These are phyloP conservation scores for Zele albiditarsus DNA, from an alignment of 2,888 invertebrate genomes.

Conservation along the genomic window DNA sequence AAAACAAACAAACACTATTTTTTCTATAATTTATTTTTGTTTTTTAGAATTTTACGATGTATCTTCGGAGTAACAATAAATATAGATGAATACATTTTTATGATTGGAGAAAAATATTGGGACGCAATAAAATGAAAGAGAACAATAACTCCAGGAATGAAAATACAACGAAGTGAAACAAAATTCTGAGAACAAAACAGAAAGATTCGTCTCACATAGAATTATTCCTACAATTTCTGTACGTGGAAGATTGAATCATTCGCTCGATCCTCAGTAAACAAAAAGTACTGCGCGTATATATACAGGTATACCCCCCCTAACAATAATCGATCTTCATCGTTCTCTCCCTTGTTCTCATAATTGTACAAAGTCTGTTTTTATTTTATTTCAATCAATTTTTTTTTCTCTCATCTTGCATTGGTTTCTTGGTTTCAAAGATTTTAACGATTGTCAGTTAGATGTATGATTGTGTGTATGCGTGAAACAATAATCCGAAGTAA, in stretches of 20 bases:
- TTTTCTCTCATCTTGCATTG: background rate
- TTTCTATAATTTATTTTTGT: no score
- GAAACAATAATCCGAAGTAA: no score
- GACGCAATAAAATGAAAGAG: background rate
- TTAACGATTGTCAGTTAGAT: background rate
- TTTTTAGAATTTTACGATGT: no score
- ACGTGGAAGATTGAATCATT: background rate
- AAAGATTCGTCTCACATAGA: background rate
- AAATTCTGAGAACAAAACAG: background rate
- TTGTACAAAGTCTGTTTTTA: background rate
- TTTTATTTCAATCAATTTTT: background rate
- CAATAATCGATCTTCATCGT: background rate
- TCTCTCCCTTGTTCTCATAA: background rate
- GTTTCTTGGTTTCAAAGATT: background rate
- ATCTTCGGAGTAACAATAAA: no score
- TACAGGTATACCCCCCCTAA: background rate
- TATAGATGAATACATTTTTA: no score
- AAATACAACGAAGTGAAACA: background rate
- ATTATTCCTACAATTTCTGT: background rate
- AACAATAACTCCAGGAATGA: background rate
- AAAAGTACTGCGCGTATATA: background rate
- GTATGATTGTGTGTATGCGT: background rate
- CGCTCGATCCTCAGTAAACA: background rate
- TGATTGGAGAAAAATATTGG: no score
- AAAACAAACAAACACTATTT: background rate